Evolutionary conservation across 2,888 invertebrate species (phyloP), one percentile per base, ranked within the genome.

Genomic region (Ditula angustiorana): DNA sequence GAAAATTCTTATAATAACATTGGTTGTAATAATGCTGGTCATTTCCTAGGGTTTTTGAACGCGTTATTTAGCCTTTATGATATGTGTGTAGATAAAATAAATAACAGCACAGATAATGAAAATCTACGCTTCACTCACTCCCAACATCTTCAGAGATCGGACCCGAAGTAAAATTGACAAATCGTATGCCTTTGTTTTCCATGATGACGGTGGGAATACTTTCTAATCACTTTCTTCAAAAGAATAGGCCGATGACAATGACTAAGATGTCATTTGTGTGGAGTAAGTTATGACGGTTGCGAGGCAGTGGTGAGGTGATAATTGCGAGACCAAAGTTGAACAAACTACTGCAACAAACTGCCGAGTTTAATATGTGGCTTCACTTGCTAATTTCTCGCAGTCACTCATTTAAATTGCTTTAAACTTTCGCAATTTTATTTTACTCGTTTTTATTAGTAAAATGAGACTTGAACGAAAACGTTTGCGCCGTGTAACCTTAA

Each of bases 191-290:
- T 37, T 59, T 53, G 46, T 64, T n/a, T 58, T 26, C 26, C 52
- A 24, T 33, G 44, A 52, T 59, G 58, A 47, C 37, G 19, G 23
- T 64, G 64, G 44, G 64, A 64, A 59, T 35, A 53, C 58, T 64
- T 59, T 64, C 64, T 53, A 64, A 64, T 52, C 44, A 57, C 57
- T 64, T 59, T 59, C 58, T 13, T 53, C 11, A 53, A 47, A 64
- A 59, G 58, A 64, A 64, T 47, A 37, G 44, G 44, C 41, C 33
- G 50, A 28, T 46, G 52, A 35, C 64, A 59, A 64, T 59, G 56
- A 33, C 47, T 19, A 16, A 46, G 46, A 35, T 35, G 58, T 59
- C 46, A 35, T 47, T 16, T 53, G 33, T 44, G 24, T 50, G 10
- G n/a, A 47, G 46, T 30, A 33, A 55, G 55, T 30, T 19, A 33